Conservation (phyloP, 2,113 vertebrate species). For the Notarius lentiginosus region DNA sequence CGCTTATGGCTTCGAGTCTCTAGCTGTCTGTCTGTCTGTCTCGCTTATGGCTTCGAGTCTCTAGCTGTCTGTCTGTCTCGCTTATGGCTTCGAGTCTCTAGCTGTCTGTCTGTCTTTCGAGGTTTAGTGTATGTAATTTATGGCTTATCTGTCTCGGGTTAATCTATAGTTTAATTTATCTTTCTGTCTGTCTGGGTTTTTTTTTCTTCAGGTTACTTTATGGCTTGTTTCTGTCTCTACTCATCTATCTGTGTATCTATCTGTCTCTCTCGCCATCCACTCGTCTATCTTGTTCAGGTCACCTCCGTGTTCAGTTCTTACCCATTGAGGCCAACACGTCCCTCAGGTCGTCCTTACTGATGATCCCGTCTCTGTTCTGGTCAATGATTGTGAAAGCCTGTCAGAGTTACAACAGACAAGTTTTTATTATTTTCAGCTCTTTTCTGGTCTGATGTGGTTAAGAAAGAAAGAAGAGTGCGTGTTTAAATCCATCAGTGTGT, state of each 20-base stretch:
- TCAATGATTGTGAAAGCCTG: slow-evolving; percentile 92
- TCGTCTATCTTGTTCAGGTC: slow-evolving; percentile 85
- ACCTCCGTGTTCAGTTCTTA: slow-evolving; percentile 70
- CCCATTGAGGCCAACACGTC: slow-evolving; percentile 89
- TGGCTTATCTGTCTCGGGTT: not conserved
- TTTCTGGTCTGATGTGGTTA: no score
- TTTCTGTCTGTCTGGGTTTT: not conserved
- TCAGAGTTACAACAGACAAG: not conserved
- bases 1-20: not conserved
- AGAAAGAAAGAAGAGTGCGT: no score
- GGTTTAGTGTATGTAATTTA: no score
- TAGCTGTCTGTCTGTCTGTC: not conserved
- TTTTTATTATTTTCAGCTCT: no score
- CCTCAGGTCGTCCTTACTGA: slow-evolving; percentile 88
- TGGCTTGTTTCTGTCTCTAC: slow-evolving; percentile 43
- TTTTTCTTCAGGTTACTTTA: not conserved
- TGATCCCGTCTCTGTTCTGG: slow-evolving; percentile 91
- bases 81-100: not conserved
- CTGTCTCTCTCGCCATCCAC: slow-evolving; percentile 68
- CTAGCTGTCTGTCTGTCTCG: not conserved
- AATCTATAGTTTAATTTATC: not conserved
- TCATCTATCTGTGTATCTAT: slow-evolving; percentile 68
- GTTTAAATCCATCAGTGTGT: not conserved
- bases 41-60: not conserved
- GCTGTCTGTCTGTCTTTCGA: not conserved